Base-by-base conservation (phyloP, 2,113 vertebrate species). In the Bambusicola thoracicus region DNA sequence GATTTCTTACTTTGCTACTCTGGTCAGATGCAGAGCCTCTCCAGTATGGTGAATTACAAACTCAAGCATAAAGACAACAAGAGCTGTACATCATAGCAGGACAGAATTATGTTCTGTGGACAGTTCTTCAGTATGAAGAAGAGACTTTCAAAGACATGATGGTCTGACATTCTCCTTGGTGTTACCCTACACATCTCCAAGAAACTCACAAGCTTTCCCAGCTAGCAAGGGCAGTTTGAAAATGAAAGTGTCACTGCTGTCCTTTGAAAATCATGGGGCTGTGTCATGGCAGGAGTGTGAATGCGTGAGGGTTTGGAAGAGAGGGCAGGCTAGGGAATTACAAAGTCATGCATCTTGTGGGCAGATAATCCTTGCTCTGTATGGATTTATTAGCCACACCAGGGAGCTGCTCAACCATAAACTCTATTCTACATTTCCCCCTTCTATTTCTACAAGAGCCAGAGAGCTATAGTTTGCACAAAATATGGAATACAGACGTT, bases 111-210 rank as follows among this genome's bases (percentile, higher is more conserved):
- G 5, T 62, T 76, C 53, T 32, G n/a, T 17, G n/a, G 17, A 14
- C 20, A 58, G 1, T 55, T 30, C 66, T 38, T 34, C 41, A 41
- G 27, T 4, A 20, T 30, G 17, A 27, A 56, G 40, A 53, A 51
- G 70, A 44, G 3, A 4, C 62, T 36, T 90, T 77, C 69, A 59
- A 62, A 66, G 27, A 58, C 0, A 0, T 1, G 7, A 29, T 3
- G 73, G 15, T 69, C 48, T 73, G 72, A 48, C 11, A 17, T 41
- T 34, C 14, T 85, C 34, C 53, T 51, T 81, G 56, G 12, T 67
- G 9, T 5, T 75, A 6, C 6, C 15, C 14, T 58, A 7, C 0
- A 1, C n/a, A 62, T 4, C 11, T 69, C 15, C 36, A 85, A 27
- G 58, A 53, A 36, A 10, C 7, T 13, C 32, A 46, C 3, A 3